A percentile compares a stretch with the other conserved stretches of the same genome.
Evolutionary conservation across 2,797 vertebrate genomes (phyloP).

Genomic region (Melanogrammus aeglefinus): DNA sequence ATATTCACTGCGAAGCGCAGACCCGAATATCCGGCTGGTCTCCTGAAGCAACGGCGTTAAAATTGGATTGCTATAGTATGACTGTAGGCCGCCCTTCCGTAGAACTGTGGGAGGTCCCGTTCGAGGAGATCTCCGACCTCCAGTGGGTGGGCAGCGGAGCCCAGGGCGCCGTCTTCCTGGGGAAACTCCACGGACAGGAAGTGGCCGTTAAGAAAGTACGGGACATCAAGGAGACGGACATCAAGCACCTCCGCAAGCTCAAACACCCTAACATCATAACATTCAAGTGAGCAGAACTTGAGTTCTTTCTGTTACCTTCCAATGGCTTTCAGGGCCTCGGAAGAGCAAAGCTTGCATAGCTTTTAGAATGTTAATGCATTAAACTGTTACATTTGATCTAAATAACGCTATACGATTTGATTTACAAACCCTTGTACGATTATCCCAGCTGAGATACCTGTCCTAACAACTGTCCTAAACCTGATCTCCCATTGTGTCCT

Average conservation of each 20-base stretch:
- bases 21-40: background rate
- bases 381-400: background rate
- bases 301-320: background rate
- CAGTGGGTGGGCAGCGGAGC: conserved; percentile 97
- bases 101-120: conserved; percentile 93
- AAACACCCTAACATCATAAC: conserved; percentile 97
- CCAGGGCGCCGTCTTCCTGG: conserved; percentile 93
- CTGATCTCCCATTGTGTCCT: background rate
- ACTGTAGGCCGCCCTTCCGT: conserved; percentile 8
- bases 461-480: background rate
- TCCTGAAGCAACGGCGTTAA: background rate
- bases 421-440: background rate
- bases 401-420: background rate
- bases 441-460: background rate
- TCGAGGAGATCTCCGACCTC: conserved; percentile 96
- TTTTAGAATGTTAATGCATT: too few relatives aligned
- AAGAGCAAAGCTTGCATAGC: background rate
- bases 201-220: conserved; percentile 95
- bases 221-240: conserved; percentile 95
- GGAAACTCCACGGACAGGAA: conserved; percentile 90
- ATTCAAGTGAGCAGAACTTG: conserved; percentile 82
- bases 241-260: conserved; percentile 92
- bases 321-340: background rate
- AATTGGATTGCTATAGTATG: background rate
- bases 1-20: background rate